Base-by-base conservation (phyloP, 1,140 invertebrate species). In the Holotrichia oblita region DNA sequence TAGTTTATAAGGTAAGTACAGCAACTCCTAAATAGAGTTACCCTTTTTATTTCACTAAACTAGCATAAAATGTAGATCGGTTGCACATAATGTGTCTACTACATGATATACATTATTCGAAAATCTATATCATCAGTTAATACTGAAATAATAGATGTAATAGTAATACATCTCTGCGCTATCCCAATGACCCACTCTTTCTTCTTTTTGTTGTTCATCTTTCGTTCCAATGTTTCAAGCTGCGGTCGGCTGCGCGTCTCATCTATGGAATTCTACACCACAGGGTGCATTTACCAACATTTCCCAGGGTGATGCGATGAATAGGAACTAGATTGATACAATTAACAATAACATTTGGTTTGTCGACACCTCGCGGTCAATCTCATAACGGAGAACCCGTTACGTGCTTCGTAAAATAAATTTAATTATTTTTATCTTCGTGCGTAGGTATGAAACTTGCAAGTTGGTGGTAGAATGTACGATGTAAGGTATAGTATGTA, bases 291-390 rank as follows among this genome's bases (percentile, higher is more conserved):
- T 79, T 61, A 44, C 80, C 75, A 59, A 12, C 61, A 78, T 76
- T 74, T 79, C 81, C 81, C 44, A 80, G 79, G 64, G 81, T 61
- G 79, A 77, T 75, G 17, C 34, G 76, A 79, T 81, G 81, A 81
- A 81, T 81, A 80, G 81, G 79, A 80, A 64, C 77, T 73, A 80
- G 79, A 81, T 81, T 80, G 81, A 81, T 81, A 81, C 81, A 80
- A 81, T 81, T 81, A 81, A 81, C 81, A 80, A 78, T 77, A 81
- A 80, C 80, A 79, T 81, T 78, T 76, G 79, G 81, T 64, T 75
- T 81, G 80, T 79, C 80, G 79, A 79, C 80, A 80, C 79, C 72
- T 81, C 76, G 73, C 41, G 41, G 73, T 74, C 40, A 20, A 40
- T 14, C 73, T 74, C 41, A 40, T 74, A 74, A 74, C 61, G 48